A percentile compares a stretch with the other conserved stretches of the same genome.
phyloP scores from a whole-genome alignment of 2,888 invertebrate genomes.

The Rhagonycha lutea region DNA sequence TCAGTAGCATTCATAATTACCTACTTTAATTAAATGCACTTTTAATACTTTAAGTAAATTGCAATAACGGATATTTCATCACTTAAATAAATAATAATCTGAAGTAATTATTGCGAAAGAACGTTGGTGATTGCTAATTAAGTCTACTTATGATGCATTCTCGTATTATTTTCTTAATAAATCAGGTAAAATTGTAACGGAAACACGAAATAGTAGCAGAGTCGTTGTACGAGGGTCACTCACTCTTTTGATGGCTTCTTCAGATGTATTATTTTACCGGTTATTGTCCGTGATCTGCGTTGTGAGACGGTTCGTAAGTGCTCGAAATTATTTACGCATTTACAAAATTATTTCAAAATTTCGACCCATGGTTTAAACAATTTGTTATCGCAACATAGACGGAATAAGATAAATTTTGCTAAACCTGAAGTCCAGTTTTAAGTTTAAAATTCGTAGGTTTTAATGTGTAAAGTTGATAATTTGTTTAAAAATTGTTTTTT shows the following conservation, averaged over 20 bases:
- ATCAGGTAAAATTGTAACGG: conserved; percentile 16
- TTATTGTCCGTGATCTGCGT: conserved; percentile 23
- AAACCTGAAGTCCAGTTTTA: background rate
- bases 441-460: background rate
- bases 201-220: background rate
- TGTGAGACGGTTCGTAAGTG: conserved; percentile 8
- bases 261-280: conserved; percentile 26
- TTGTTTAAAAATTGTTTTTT: background rate
- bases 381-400: background rate
- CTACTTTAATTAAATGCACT: background rate
- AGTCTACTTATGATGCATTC: conserved; percentile 14
- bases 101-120: background rate
- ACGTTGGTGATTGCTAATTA: background rate
- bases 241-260: conserved; percentile 25
- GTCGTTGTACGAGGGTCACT: conserved; percentile 18
- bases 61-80: background rate
- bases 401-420: background rate
- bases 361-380: background rate
- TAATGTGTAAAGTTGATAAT: background rate
- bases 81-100: background rate
- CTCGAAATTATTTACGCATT: background rate
- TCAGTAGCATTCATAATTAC: background rate
- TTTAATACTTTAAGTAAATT: background rate
- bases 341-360: background rate
- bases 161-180: conserved; percentile 20